phyloP scores from a whole-genome alignment of 2,113 vertebrate species.

The Microtus richardsoni region DNA sequence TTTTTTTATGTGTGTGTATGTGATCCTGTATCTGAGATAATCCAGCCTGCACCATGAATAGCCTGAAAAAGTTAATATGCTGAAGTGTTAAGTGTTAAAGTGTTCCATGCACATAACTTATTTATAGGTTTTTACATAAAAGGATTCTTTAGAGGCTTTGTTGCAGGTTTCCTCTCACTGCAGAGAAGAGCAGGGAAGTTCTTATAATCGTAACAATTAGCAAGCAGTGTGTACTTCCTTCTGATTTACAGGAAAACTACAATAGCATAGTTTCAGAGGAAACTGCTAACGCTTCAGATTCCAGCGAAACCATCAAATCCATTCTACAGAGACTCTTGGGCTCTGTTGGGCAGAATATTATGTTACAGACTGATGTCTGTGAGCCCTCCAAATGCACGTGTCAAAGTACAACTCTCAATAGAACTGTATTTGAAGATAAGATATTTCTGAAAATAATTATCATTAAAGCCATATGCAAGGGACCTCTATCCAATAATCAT shows the following conservation, averaged over 20 bases:
- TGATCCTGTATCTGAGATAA: conserved; percentile 34
- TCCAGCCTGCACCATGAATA: background rate
- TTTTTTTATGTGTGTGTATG: background rate
- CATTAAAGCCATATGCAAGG: background rate
- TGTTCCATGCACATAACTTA: conserved; percentile 3
- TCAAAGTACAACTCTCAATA: background rate
- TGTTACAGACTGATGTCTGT: background rate
- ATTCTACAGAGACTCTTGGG: background rate
- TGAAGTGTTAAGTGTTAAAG: conserved; percentile 52
- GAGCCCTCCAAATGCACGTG: background rate
- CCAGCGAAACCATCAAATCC: background rate
- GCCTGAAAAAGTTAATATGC: conserved; percentile 25
- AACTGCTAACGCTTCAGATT: background rate
- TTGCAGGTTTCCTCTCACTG: background rate
- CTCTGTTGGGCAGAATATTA: background rate
- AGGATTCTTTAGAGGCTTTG: conserved; percentile 28
- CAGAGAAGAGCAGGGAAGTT: background rate
- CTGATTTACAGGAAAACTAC: background rate
- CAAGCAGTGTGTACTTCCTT: background rate
- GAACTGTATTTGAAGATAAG: background rate
- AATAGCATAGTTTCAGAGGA: background rate
- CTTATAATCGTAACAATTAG: background rate
- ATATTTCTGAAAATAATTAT: background rate
- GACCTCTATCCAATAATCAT: background rate
- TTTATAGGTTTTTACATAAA: conserved; percentile 35